Percentiles rank a stretch among this genome's conserved stretches.
These are phyloP conservation scores for Calycopis cecrops DNA, from an alignment of 1,140 invertebrate genomes.

Conservation along the genomic window DNA sequence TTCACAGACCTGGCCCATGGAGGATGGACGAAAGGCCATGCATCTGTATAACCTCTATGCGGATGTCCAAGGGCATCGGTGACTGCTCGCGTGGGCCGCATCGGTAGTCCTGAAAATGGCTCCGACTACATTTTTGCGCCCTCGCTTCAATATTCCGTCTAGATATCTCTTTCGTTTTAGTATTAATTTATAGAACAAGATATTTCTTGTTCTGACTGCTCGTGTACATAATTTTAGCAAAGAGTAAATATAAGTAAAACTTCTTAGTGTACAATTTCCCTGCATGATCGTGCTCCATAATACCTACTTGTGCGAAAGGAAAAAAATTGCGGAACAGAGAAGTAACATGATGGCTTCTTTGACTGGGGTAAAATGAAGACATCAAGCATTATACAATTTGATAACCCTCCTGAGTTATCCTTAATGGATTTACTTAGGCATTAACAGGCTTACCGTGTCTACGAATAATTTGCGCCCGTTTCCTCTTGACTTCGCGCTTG, in stretches of 20 bases:
- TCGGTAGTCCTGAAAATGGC: too few species aligned
- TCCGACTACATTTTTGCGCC: too few species aligned
- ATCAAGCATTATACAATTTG: slow-evolving; percentile 7
- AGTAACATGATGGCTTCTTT: neutral
- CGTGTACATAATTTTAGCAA: neutral
- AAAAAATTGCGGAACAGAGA: neutral
- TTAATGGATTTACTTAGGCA: slow-evolving; percentile 7
- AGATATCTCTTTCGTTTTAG: too few species aligned
- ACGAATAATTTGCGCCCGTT: neutral
- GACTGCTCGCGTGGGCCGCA: too few species aligned
- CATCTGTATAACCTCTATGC: too few species aligned
- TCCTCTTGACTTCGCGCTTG: neutral
- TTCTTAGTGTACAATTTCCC: neutral
- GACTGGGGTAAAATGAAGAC: neutral
- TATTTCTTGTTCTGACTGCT: too few species aligned
- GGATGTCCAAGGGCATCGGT: too few species aligned
- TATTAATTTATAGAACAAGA: too few species aligned
- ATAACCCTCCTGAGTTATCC: slow-evolving; percentile 5
- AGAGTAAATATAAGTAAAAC: neutral
- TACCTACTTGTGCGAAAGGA: slow-evolving; percentile 1
- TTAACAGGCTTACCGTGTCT: slow-evolving; percentile 1
- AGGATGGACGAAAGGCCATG: too few species aligned
- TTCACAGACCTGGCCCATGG: too few species aligned
- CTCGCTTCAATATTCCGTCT: too few species aligned
- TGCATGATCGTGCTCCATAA: neutral